A percentile compares a stretch with the other conserved stretches of the same genome.
Conservation (phyloP, 1,140 invertebrate genomes). For the Oryzaephilus surinamensis region DNA sequence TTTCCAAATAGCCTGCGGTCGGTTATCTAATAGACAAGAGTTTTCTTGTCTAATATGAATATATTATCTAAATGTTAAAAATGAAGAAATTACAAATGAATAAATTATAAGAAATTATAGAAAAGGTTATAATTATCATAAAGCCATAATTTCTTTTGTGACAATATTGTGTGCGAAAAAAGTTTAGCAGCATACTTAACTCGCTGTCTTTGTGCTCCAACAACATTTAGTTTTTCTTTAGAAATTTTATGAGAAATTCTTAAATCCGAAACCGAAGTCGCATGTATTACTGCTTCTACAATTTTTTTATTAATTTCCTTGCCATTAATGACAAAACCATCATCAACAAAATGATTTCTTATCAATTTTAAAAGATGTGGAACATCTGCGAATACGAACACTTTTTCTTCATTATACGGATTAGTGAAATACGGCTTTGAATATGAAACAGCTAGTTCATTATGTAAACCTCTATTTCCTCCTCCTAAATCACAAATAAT, state of each 20-base stretch:
- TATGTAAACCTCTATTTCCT: slow-evolving; percentile 7
- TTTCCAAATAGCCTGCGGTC: too few species aligned
- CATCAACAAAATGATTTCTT: slow-evolving; percentile 12
- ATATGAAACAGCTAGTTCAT: not conserved
- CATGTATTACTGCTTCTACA: slow-evolving; percentile 3
- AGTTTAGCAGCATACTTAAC: slow-evolving; percentile 10
- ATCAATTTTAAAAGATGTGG: slow-evolving; percentile 14
- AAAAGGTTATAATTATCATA: too few species aligned
- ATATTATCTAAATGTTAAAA: too few species aligned
- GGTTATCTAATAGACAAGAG: too few species aligned
- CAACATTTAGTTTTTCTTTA: not conserved
- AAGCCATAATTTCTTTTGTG: too few species aligned
- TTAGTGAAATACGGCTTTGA: slow-evolving; percentile 5
- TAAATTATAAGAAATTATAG: too few species aligned
- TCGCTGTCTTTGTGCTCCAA: not conserved
- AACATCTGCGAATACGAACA: slow-evolving; percentile 10
- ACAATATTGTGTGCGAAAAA: slow-evolving; percentile 11
- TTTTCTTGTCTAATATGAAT: too few species aligned
- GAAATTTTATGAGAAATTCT: slow-evolving; percentile 8
- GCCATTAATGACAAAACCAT: slow-evolving; percentile 5
- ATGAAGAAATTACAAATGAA: too few species aligned
- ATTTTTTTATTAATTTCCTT: slow-evolving; percentile 4
- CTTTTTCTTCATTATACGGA: slow-evolving; percentile 6
- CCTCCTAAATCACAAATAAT: slow-evolving; percentile 9
- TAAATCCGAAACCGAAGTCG: slow-evolving; percentile 4